Base-by-base conservation (phyloP, 1,140 invertebrate genomes). In the Zaprionus nigranus region DNA sequence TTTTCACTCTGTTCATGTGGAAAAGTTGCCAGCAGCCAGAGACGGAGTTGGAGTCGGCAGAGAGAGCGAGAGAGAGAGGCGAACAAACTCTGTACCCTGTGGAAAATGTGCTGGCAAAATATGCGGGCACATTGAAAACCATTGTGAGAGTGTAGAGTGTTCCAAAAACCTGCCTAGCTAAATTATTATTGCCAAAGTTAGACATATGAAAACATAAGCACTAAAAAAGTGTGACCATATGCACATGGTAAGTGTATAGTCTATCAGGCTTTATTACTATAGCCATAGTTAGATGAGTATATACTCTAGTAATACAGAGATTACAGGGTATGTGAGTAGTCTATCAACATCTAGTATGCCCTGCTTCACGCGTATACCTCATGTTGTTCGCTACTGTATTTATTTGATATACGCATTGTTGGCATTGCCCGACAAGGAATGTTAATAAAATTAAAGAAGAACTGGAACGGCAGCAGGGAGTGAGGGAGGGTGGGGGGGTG, bases 1-100 rank as follows among this genome's bases (percentile, higher is more conserved):
- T 81, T 81, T 81, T 81, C 73, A 78, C 71, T 81, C 79, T 75
- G 72, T 79, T 81, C 79, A 81, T 78, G 79, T 81, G 76, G 75
- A 81, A 81, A 81, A 81, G 71, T 79, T 81, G 71, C 53, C 79
- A 64, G 64, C 57, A 78, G 56, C 59, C 24, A 72, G 26, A 60
- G 58, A 57, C 17, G 34, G n/a, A n/a, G 22, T 36, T 24, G 30
- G 12, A 59, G 30, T 34, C 30, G 13, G 9, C 0, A 46, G 36
- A 34, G 43, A 58, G 56, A 30, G 22, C 40, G 30, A 11, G 53
- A 24, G 56, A 51, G 58, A 65, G 68, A 79, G 49, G 59, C 61
- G 61, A 72, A 46, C 58, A 71, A 76, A 53, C 51, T 66, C 57
- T 54, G 63, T 75, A 68, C 76, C 72, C 72, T 70, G 15, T 57